phyloP scores from a whole-genome alignment of 1,140 invertebrate species.

The Neodiprion fabricii region DNA sequence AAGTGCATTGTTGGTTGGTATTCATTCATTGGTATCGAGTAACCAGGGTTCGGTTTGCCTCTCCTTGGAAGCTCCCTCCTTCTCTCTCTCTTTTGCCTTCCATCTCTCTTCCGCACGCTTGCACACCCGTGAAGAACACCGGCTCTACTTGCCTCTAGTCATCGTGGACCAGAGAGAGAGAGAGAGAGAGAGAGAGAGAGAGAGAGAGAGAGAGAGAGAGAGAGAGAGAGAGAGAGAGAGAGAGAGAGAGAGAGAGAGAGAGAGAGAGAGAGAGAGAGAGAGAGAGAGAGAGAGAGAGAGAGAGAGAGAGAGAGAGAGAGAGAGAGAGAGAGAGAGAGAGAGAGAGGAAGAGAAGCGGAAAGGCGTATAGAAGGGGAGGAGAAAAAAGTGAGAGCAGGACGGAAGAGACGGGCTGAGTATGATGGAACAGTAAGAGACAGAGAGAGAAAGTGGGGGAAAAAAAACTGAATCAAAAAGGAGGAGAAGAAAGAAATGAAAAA shows the following conservation, averaged over 20 bases:
- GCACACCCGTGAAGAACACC: neutral
- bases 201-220: conserved; percentile 2
- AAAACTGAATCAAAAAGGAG: conserved; percentile 33
- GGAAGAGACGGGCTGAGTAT: neutral
- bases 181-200: conserved; percentile 27
- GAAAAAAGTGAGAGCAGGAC: neutral
- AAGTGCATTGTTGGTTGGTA: conserved; percentile 39
- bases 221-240: neutral
- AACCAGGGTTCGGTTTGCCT: conserved; percentile 32
- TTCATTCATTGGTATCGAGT: conserved; percentile 50
- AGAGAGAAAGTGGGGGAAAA: neutral
- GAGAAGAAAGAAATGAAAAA: conserved; percentile 28
- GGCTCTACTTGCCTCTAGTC: conserved; percentile 19
- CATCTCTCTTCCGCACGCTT: neutral
- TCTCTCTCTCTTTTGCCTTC: conserved; percentile 18
- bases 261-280: conserved; percentile 14
- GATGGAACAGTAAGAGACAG: conserved; percentile 11
- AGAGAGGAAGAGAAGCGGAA: neutral
- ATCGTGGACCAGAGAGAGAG: conserved; percentile 16
- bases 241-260: conserved; percentile 26
- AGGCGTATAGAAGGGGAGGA: neutral
- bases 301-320: conserved; percentile 25
- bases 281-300: conserved; percentile 16
- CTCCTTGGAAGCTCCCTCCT: conserved; percentile 12
- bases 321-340: conserved; percentile 11